A percentile compares a stretch with the other conserved stretches of the same genome.
Conservation (phyloP, 2,797 vertebrate genomes). For the Orientallactaga sibirica region DNA sequence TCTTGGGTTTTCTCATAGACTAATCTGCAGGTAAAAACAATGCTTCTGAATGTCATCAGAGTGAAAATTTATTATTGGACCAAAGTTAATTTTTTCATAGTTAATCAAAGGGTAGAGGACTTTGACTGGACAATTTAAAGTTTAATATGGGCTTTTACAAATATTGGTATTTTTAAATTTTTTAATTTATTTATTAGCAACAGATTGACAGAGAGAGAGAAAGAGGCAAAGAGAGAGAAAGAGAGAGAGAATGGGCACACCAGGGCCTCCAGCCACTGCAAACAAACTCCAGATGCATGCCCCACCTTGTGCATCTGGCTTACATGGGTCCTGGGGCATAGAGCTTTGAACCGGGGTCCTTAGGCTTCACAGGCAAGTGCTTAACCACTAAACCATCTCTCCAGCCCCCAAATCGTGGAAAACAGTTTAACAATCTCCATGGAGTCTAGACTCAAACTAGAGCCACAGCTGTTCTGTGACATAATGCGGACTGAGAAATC, state of each 20-base stretch:
- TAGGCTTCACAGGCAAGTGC: no score
- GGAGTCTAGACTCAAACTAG: slow-evolving; percentile 80
- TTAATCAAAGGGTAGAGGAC: slow-evolving; percentile 81
- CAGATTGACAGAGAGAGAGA: no score
- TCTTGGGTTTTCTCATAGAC: slow-evolving; percentile 27
- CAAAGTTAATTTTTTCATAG: slow-evolving; percentile 71
- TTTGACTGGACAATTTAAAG: slow-evolving; percentile 79
- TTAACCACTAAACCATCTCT: no score
- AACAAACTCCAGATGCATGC: no score
- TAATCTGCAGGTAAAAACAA: slow-evolving; percentile 53
- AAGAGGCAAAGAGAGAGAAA: no score
- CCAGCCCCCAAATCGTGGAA: no score
- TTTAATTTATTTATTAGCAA: no score
- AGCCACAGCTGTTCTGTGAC: slow-evolving; percentile 82
- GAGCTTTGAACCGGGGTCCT: no score
- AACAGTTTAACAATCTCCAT: slow-evolving; percentile 72
- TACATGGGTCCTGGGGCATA: no score
- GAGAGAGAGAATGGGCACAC: no score
- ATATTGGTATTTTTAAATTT: slow-evolving; percentile 79
- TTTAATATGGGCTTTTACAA: slow-evolving; percentile 78
- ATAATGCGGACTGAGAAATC: slow-evolving; percentile 81
- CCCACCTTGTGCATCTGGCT: no score
- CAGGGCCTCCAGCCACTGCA: no score
- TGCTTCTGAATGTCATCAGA: slow-evolving; percentile 75
- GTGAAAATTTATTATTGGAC: slow-evolving; percentile 74